These are phyloP conservation scores for Canis aureus DNA, from an alignment of 2,113 vertebrate genomes.

Conservation along the genomic window DNA sequence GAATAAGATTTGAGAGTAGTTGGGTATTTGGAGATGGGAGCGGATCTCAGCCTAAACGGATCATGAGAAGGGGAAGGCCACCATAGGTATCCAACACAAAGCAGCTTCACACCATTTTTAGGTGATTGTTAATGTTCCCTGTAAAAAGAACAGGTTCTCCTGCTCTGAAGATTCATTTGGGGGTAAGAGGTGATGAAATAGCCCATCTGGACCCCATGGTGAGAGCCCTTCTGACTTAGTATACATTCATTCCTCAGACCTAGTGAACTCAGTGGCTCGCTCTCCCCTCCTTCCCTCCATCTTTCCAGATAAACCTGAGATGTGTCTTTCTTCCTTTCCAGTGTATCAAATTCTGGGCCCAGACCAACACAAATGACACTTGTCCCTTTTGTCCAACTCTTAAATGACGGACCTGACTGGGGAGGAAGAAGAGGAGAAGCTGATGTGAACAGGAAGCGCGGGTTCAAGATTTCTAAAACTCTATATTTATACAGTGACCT, in stretches of 20 bases:
- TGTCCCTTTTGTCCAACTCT: conserved; percentile 92
- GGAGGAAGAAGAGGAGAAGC: conserved; percentile 80
- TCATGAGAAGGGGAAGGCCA: background rate
- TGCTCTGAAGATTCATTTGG: background rate
- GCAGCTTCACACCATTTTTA: background rate
- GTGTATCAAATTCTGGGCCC: conserved; percentile 94
- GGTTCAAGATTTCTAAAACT: conserved; percentile 88
- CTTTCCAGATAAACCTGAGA: conserved; percentile 66
- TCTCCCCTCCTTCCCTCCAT: background rate
- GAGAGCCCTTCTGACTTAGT: background rate
- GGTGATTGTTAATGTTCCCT: background rate
- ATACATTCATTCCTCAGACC: background rate
- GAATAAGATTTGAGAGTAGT: background rate
- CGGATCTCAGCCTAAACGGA: background rate
- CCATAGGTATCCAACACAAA: background rate
- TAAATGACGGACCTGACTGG: conserved; percentile 84
- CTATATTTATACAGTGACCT: conserved; percentile 90
- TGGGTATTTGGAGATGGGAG: background rate
- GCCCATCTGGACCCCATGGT: background rate
- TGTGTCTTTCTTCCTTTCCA: conserved; percentile 83
- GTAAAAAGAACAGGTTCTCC: background rate
- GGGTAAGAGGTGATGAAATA: background rate
- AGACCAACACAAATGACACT: conserved; percentile 91
- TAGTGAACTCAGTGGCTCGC: background rate
- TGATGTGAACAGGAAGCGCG: conserved; percentile 85